phyloP scores from a whole-genome alignment of 1,140 invertebrate genomes.

The Platyura marginata region DNA sequence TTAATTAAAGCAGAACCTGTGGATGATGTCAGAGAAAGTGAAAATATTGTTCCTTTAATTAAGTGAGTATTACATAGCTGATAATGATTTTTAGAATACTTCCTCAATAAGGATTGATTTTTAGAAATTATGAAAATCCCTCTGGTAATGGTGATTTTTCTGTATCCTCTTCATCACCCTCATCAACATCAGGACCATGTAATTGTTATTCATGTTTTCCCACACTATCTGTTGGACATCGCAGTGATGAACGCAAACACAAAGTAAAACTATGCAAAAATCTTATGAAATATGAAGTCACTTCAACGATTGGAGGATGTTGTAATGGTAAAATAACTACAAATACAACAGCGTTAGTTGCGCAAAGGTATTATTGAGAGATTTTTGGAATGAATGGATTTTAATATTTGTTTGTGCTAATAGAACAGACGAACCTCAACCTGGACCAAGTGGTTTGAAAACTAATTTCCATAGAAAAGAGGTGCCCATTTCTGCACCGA shows the following conservation, averaged over 20 bases:
- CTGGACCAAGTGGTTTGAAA: background rate
- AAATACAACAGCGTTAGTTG: background rate
- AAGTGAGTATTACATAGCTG: background rate
- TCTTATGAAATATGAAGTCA: background rate
- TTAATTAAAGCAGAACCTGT: background rate
- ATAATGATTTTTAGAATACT: background rate
- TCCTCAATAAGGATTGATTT: background rate
- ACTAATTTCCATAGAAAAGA: background rate
- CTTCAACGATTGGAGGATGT: background rate
- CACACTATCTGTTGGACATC: background rate
- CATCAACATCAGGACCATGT: too few species aligned
- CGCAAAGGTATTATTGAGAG: background rate
- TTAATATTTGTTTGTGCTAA: background rate
- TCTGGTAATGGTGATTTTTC: too few species aligned
- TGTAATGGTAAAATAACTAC: background rate
- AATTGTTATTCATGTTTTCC: background rate
- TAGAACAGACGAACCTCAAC: background rate
- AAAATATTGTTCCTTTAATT: background rate
- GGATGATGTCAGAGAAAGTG: background rate
- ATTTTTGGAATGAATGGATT: background rate
- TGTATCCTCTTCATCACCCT: too few species aligned
- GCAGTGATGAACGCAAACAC: background rate
- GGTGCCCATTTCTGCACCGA: background rate
- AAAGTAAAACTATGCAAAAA: background rate
- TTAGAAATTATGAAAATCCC: background rate